These are phyloP conservation scores for Ceratina japonica DNA, from an alignment of 1,140 invertebrate genomes.

Conservation along the genomic window DNA sequence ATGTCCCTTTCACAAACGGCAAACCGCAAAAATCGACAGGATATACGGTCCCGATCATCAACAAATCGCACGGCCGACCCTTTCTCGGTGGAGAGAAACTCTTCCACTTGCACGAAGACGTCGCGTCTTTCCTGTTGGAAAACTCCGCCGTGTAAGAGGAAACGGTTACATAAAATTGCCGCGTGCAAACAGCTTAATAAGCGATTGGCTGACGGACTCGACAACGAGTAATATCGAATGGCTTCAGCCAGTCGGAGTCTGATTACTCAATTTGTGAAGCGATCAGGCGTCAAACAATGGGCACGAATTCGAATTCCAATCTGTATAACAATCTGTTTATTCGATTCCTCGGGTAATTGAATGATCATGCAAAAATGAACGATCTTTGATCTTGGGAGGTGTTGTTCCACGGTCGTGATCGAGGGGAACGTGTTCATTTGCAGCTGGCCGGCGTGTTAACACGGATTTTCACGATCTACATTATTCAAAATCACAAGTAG, in stretches of 20 bases:
- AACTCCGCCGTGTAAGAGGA: too few species aligned
- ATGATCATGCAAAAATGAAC: slow-evolving; percentile 2
- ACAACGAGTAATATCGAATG: neutral
- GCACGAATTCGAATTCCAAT: neutral
- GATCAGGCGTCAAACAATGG: neutral
- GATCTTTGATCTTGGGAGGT: slow-evolving; percentile 9
- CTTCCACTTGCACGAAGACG: neutral
- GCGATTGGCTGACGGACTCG: too few species aligned
- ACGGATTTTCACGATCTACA: slow-evolving; percentile 42
- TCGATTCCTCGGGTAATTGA: slow-evolving; percentile 15
- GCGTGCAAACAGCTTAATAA: neutral
- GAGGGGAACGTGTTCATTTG: slow-evolving; percentile 23
- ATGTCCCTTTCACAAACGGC: slow-evolving; percentile 47
- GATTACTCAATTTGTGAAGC: neutral
- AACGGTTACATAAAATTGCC: too few species aligned
- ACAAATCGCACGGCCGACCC: slow-evolving; percentile 2
- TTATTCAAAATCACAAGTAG: slow-evolving; percentile 44
- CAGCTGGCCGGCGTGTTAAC: slow-evolving; percentile 13
- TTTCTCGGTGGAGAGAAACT: neutral
- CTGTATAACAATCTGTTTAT: neutral
- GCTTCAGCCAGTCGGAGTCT: neutral
- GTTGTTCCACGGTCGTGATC: slow-evolving; percentile 6
- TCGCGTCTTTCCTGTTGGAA: neutral
- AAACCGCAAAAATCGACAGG: slow-evolving; percentile 25
- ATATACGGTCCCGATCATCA: slow-evolving; percentile 32